phyloP scores from a whole-genome alignment of 2,888 invertebrate species.

The Meiosimyza platycephala region DNA sequence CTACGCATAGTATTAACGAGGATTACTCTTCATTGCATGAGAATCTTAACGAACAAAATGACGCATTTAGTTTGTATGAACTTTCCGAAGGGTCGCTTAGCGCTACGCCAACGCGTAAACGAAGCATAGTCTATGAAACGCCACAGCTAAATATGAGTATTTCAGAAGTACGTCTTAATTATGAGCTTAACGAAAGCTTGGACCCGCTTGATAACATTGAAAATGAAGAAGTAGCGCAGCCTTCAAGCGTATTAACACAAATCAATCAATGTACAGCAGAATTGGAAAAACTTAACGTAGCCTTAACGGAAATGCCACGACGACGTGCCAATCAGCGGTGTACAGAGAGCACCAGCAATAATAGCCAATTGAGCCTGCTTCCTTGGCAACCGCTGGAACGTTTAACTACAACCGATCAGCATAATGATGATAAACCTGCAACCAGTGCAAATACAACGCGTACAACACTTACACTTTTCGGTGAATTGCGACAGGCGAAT shows the following conservation, averaged over 20 bases:
- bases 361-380: slow-evolving; percentile 12
- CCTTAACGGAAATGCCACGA: slow-evolving; percentile 30
- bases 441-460: slow-evolving; percentile 47
- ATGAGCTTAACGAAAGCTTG: slow-evolving; percentile 39
- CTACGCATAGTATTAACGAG: slow-evolving; percentile 37
- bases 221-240: background rate
- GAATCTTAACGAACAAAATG: slow-evolving; percentile 33
- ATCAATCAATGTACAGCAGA: slow-evolving; percentile 27
- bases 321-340: slow-evolving; percentile 1
- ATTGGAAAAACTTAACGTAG: slow-evolving; percentile 34
- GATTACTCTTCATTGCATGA: slow-evolving; percentile 20
- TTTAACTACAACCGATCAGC: slow-evolving; percentile 6
- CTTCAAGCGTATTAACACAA: slow-evolving; percentile 13
- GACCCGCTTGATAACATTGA: background rate
- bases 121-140: slow-evolving; percentile 58
- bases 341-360: background rate
- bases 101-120: slow-evolving; percentile 41
- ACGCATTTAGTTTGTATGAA: slow-evolving; percentile 26
- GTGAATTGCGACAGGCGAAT: slow-evolving; percentile 56
- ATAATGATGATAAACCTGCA: slow-evolving; percentile 51
- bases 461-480: slow-evolving; percentile 51
- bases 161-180: slow-evolving; percentile 57
- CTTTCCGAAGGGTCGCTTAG: background rate
- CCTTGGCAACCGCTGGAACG: slow-evolving; percentile 27
- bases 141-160: slow-evolving; percentile 59